Evolutionary conservation across 2,888 invertebrate genomes (phyloP).

Genomic region (Yponomeuta cagnagella): DNA sequence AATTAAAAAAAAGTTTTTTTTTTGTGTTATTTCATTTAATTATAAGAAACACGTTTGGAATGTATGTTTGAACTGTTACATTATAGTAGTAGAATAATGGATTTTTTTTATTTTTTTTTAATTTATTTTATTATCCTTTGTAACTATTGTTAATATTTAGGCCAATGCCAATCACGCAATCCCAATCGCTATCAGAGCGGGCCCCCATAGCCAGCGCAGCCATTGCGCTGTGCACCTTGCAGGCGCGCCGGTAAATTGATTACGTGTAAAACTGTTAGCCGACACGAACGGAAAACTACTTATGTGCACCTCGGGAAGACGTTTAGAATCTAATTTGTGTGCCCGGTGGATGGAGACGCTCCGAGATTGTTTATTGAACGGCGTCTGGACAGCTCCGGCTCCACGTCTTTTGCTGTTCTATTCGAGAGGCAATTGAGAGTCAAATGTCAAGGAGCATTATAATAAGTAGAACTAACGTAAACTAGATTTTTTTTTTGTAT

Average conservation of each 20-base stretch:
- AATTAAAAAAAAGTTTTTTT: too few species aligned
- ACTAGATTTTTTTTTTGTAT: too few species aligned
- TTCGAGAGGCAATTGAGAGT: too few species aligned
- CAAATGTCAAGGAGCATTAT: too few species aligned
- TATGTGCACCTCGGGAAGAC: conserved; percentile 53
- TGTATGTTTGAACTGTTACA: too few species aligned
- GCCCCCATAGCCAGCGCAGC: neutral
- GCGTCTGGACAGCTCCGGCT: neutral
- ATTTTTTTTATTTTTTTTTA: too few species aligned
- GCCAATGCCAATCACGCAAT: neutral
- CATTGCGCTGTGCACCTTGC: neutral
- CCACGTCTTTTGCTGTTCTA: neutral
- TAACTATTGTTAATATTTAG: too few species aligned
- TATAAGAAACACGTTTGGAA: too few species aligned
- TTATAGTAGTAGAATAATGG: too few species aligned
- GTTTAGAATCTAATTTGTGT: conserved; percentile 51
- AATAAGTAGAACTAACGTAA: too few species aligned
- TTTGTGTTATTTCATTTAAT: too few species aligned
- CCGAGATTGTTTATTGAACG: conserved; percentile 1
- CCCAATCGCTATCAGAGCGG: neutral
- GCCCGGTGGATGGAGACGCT: conserved; percentile 17
- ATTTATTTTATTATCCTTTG: too few species aligned
- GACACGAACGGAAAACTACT: conserved; percentile 43
- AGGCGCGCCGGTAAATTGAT: conserved; percentile 51
- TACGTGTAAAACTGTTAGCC: conserved; percentile 63